Base-by-base conservation (phyloP, 2,113 vertebrate species). In the Sciurus niger region DNA sequence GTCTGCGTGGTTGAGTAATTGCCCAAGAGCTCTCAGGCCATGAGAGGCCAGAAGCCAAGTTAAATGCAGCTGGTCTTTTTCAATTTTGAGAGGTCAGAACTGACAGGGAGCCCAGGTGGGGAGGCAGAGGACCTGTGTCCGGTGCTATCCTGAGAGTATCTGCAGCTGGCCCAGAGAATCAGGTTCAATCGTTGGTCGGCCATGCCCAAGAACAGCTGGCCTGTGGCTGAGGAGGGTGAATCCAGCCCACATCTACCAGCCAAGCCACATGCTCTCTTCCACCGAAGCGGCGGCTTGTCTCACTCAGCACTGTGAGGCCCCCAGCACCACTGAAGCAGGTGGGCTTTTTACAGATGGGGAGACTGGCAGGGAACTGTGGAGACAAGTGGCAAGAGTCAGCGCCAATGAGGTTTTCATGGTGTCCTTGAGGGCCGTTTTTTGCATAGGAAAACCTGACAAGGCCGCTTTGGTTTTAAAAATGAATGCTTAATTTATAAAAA, bases 391-490 rank as follows among this genome's bases (percentile, higher is more conserved):
- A 5, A 22, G 46, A 77, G 32, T 58, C 83, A 67, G 24, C 8
- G 16, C 73, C 73, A 68, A 4, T 34, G 60, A 82, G 65, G n/a
- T 34, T 86, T 48, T 91, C 43, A 37, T 30, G 7, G 53, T 14
- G 28, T 6, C 32, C 40, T 70, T 14, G 53, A 82, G 55, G 6
- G 83, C 2, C 4, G 78, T 58, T 92, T 83, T 80, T 34, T 95
- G 58, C 72, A 72, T 20, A 80, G 72, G 65, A 95, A 96, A 76
- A 68, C 32, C 70, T 67, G 4, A 25, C 4, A 11, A 74, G 83
- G 68, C 34, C 79, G 22, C 30, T 77, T 82, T 72, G 70, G 22
- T 73, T 92, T 97, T 93, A 30, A 82, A 96, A 96, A 60, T 20
- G 25, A 88, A 60, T 72, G 58, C 25, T 84, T 85, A 89, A 55